A percentile compares a stretch with the other conserved stretches of the same genome.
Evolutionary conservation across 64 coral and sea anemone genomes (phyloP).

Genomic region (Stichodactyla helianthus): DNA sequence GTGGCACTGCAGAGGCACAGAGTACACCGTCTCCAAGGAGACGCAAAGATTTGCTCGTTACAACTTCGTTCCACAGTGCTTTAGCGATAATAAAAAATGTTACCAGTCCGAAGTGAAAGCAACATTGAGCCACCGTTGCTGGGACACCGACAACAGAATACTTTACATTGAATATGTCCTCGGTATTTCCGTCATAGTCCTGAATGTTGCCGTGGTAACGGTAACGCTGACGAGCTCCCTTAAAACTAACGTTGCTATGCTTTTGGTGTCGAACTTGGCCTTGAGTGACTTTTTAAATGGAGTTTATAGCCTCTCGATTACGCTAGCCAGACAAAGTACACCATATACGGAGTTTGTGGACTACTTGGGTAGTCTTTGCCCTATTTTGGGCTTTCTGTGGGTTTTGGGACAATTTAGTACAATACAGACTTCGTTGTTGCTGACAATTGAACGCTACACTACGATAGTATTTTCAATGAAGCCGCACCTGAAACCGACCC

Average conservation of each 20-base stretch:
- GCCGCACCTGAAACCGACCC: slow-evolving; percentile 38
- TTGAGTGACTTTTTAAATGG: slow-evolving; percentile 56
- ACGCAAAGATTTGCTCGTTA: slow-evolving; percentile 27
- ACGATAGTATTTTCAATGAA: slow-evolving; percentile 74
- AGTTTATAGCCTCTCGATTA: slow-evolving; percentile 50
- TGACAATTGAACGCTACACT: slow-evolving; percentile 68
- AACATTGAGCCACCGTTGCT: slow-evolving; percentile 42
- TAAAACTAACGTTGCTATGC: slow-evolving; percentile 41
- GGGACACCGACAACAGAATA: slow-evolving; percentile 51
- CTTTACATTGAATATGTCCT: slow-evolving; percentile 52
- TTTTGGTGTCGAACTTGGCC: slow-evolving; percentile 66
- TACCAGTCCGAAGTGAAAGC: slow-evolving; percentile 24
- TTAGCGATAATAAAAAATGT: slow-evolving; percentile 4
- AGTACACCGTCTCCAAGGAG: slow-evolving; percentile 2
- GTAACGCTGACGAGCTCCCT: slow-evolving; percentile 48
- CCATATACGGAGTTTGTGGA: slow-evolving; percentile 20
- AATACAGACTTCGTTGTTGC: slow-evolving; percentile 25
- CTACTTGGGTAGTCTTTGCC: slow-evolving; percentile 38
- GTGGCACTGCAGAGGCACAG: slow-evolving; percentile 35
- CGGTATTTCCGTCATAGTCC: slow-evolving; percentile 28
- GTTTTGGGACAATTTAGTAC: slow-evolving; percentile 38
- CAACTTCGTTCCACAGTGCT: slow-evolving; percentile 19
- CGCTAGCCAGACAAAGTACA: slow-evolving; percentile 35
- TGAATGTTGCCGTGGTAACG: slow-evolving; percentile 44
- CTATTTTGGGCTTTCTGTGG: slow-evolving; percentile 71